Conservation (phyloP, 2,888 invertebrate species). For the Capitulum mitella region DNA sequence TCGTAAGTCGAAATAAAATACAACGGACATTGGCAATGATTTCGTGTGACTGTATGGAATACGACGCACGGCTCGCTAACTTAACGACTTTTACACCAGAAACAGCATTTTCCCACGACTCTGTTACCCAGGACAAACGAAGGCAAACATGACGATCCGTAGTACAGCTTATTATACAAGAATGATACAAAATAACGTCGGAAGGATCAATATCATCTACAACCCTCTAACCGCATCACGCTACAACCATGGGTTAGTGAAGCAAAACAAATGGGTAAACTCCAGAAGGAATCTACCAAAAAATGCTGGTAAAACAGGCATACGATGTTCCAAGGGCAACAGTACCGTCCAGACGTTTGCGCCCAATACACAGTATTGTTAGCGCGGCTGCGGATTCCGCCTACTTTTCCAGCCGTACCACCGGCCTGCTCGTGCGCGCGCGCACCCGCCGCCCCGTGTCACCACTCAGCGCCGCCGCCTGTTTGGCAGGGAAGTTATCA, state of each 20-base stretch:
- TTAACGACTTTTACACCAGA: background rate
- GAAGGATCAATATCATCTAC: slow-evolving; percentile 13
- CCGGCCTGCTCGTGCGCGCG: background rate
- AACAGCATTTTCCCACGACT: too few species aligned
- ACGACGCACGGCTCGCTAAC: background rate
- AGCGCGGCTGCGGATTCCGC: slow-evolving; percentile 3
- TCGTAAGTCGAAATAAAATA: background rate
- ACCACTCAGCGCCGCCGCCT: background rate
- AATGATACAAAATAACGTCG: slow-evolving; percentile 25
- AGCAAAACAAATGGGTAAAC: slow-evolving; percentile 7
- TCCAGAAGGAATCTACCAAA: background rate
- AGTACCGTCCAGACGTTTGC: background rate
- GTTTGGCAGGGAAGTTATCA: slow-evolving; percentile 8
- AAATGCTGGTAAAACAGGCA: slow-evolving; percentile 10
- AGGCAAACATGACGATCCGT: background rate
- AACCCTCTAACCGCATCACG: background rate
- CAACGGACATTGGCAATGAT: background rate
- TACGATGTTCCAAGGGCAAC: background rate
- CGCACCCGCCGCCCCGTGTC: background rate
- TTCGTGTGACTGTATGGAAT: background rate
- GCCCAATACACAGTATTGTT: slow-evolving; percentile 19
- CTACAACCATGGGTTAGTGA: slow-evolving; percentile 25
- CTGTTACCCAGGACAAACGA: too few species aligned
- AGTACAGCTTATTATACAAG: slow-evolving; percentile 23
- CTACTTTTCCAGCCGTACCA: too few species aligned